These are phyloP conservation scores for Nothoprocta pentlandii DNA, from an alignment of 2,113 vertebrate species.

Conservation along the genomic window DNA sequence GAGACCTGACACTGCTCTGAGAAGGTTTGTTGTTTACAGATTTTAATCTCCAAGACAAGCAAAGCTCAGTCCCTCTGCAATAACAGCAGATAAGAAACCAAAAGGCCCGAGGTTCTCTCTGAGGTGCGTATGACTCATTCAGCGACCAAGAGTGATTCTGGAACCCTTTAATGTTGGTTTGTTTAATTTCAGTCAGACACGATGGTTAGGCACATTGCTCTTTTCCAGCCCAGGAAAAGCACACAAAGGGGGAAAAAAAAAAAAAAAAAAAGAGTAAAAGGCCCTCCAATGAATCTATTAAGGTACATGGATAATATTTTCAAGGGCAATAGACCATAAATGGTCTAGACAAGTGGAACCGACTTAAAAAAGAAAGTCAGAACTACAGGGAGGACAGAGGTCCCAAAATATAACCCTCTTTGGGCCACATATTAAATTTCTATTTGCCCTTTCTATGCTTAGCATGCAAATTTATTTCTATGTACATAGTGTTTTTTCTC, in stretches of 20 bases:
- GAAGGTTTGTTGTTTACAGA: conserved; percentile 12
- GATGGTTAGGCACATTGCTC: conserved; percentile 14
- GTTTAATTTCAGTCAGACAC: conserved; percentile 50
- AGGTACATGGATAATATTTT: neutral
- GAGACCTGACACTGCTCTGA: neutral
- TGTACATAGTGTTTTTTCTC: neutral
- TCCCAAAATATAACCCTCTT: neutral
- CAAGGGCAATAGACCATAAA: neutral
- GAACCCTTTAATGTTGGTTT: neutral
- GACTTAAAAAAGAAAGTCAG: neutral
- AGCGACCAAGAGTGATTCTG: neutral
- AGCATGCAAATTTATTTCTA: neutral
- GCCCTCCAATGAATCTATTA: neutral
- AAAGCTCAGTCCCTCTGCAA: neutral
- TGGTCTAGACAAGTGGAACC: neutral
- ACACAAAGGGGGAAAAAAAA: neutral
- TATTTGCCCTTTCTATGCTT: neutral
- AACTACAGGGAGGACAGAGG: neutral
- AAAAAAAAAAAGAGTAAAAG: neutral
- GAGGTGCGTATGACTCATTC: conserved; percentile 61
- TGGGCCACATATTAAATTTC: neutral
- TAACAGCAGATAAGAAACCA: neutral
- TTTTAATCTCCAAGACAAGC: conserved; percentile 31
- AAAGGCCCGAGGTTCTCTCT: conserved; percentile 1
- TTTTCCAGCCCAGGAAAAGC: neutral